These are phyloP conservation scores for Bujurquina vittata DNA, from an alignment of 2,113 vertebrate genomes.

Conservation along the genomic window DNA sequence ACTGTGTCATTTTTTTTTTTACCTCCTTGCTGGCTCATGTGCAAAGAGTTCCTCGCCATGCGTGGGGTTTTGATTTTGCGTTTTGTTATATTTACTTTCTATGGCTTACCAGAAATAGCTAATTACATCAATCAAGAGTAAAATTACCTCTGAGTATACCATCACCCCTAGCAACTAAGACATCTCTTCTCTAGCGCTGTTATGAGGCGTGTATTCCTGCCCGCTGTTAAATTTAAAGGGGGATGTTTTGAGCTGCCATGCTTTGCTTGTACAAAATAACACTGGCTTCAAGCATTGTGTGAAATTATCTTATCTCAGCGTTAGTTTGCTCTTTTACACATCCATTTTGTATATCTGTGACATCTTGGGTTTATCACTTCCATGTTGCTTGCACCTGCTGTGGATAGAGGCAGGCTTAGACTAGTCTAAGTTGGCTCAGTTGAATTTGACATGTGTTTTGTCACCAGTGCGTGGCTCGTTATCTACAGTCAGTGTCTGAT, in stretches of 20 bases:
- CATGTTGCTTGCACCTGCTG: neutral
- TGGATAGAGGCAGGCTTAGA: neutral
- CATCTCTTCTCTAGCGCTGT: neutral
- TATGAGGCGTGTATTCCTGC: neutral
- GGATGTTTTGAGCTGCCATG: neutral
- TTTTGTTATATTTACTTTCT: constrained; percentile 11
- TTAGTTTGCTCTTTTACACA: constrained; percentile 21
- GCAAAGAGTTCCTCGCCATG: neutral
- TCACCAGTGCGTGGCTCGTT: no score
- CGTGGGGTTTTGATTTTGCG: neutral
- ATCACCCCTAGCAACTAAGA: constrained; percentile 1
- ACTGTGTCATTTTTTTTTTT: neutral
- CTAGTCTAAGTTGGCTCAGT: neutral
- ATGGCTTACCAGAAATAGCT: neutral
- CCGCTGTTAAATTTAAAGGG: constrained; percentile 1
- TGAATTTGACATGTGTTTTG: neutral
- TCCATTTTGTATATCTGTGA: neutral
- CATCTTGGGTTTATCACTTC: constrained; percentile 15
- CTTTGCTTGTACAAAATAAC: neutral
- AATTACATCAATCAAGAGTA: constrained; percentile 10
- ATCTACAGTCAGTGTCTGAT: no score
- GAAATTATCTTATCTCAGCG: neutral
- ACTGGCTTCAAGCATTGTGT: neutral
- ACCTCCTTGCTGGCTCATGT: neutral
- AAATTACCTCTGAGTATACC: constrained; percentile 11